Percentiles rank a stretch among this genome's conserved stretches.
Evolutionary conservation across 2,113 vertebrate genomes (phyloP).

Genomic region (Clarias magur): DNA sequence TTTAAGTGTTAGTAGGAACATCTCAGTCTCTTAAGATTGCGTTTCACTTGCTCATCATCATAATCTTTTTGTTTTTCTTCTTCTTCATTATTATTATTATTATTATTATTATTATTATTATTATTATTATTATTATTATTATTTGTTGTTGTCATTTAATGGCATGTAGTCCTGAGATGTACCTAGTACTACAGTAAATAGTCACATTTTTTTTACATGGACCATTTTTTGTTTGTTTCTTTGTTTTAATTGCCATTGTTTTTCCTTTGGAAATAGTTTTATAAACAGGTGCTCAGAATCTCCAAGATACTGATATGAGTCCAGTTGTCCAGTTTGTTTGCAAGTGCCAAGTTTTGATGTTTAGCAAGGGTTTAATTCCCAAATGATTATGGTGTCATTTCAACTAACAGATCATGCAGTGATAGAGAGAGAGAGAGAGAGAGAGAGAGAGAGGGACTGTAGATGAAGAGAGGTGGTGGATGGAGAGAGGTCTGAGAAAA

Average conservation of each 20-base stretch:
- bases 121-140: background rate
- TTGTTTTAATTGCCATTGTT: background rate
- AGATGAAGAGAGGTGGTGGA: conserved; percentile 53
- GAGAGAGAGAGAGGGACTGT: conserved; percentile 70
- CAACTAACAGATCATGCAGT: conserved; percentile 85
- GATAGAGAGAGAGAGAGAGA: conserved; percentile 59
- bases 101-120: background rate
- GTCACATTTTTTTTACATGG: background rate
- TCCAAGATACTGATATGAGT: background rate
- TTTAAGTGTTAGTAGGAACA: background rate
- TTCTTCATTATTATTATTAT: background rate
- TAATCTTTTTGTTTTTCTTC: background rate
- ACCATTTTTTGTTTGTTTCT: background rate
- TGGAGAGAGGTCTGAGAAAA: no score
- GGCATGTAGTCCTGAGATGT: background rate
- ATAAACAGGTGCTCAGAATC: background rate
- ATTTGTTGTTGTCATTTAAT: background rate
- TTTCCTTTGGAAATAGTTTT: background rate
- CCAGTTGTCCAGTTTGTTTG: conserved; percentile 57
- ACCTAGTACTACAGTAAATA: background rate
- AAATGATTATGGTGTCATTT: conserved; percentile 96
- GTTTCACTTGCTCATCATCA: background rate
- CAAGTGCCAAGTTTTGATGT: conserved; percentile 87
- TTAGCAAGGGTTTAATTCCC: conserved; percentile 97
- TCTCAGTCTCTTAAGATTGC: background rate